Percentiles rank a stretch among this genome's conserved stretches.
Conservation (phyloP, 2,797 vertebrate species). For the Phyllotis vaccarum region DNA sequence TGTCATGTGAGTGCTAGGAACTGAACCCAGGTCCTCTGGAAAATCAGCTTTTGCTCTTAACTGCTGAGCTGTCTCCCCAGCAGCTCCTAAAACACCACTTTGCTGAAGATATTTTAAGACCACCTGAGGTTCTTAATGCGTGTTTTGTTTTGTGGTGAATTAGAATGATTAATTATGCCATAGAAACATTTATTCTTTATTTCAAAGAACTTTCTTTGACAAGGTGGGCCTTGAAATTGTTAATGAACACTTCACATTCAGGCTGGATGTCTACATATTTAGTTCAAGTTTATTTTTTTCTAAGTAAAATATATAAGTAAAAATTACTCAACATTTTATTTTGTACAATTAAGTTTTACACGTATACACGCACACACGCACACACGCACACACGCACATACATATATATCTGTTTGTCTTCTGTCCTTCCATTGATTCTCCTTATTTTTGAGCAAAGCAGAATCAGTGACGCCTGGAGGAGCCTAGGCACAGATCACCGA, state of each 20-base stretch:
- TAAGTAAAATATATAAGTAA: background rate
- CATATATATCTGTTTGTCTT: background rate
- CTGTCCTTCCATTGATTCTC: background rate
- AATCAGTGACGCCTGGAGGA: background rate
- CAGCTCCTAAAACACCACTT: background rate
- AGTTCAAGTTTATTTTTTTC: constrained; percentile 40
- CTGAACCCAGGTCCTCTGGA: too few species aligned
- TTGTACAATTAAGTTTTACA: background rate
- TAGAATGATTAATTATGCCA: constrained; percentile 27
- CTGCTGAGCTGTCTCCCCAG: background rate
- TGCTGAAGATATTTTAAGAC: background rate
- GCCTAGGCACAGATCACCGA: background rate
- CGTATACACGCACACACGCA: too few species aligned
- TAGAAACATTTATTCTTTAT: constrained; percentile 10
- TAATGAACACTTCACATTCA: background rate
- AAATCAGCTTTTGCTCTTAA: background rate
- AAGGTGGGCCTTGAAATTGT: background rate
- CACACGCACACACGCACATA: too few species aligned
- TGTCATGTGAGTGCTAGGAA: too few species aligned
- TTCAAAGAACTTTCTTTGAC: background rate
- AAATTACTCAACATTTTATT: constrained; percentile 17
- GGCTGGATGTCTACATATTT: background rate
- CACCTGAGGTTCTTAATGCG: background rate
- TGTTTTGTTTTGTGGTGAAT: background rate
- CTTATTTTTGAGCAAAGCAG: too few species aligned